Conservation (phyloP, 2,888 invertebrate genomes). For the Alsophila aescularia region DNA sequence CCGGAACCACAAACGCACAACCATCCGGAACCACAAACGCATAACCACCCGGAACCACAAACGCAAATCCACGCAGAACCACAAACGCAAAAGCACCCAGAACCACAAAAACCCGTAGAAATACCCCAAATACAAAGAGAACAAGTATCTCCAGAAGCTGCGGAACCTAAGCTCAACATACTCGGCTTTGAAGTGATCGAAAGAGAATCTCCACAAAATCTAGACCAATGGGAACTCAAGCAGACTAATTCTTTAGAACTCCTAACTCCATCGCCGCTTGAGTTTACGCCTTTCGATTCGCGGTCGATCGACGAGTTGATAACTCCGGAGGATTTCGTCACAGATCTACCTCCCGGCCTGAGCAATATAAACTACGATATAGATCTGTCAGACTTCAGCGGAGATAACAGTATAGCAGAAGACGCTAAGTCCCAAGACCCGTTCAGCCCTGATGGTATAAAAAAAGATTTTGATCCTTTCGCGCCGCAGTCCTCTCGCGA, state of each 20-base stretch:
- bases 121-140: conserved; percentile 32
- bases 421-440: conserved; percentile 77
- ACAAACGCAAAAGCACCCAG: background rate
- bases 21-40: conserved; percentile 4
- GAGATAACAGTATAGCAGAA: conserved; percentile 88
- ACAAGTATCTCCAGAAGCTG: conserved; percentile 26
- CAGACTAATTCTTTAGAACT: conserved; percentile 78
- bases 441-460: conserved; percentile 81
- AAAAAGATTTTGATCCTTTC: conserved; percentile 78
- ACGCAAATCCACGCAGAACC: conserved; percentile 24
- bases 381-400: conserved; percentile 89
- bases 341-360: conserved; percentile 84
- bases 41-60: conserved; percentile 17
- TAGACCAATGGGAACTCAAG: conserved; percentile 67
- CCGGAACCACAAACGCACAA: conserved; percentile 10
- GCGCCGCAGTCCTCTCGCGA: conserved; percentile 69
- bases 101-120: conserved; percentile 4
- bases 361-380: conserved; percentile 91
- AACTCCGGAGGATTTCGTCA: conserved; percentile 85
- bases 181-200: conserved; percentile 65
- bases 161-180: conserved; percentile 60
- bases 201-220: conserved; percentile 59
- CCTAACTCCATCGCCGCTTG: conserved; percentile 84
- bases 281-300: conserved; percentile 83
- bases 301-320: conserved; percentile 84